A percentile compares a stretch with the other conserved stretches of the same genome.
Evolutionary conservation across 1,140 invertebrate genomes (phyloP).

Genomic region (Pygmarrhopalites habei): DNA sequence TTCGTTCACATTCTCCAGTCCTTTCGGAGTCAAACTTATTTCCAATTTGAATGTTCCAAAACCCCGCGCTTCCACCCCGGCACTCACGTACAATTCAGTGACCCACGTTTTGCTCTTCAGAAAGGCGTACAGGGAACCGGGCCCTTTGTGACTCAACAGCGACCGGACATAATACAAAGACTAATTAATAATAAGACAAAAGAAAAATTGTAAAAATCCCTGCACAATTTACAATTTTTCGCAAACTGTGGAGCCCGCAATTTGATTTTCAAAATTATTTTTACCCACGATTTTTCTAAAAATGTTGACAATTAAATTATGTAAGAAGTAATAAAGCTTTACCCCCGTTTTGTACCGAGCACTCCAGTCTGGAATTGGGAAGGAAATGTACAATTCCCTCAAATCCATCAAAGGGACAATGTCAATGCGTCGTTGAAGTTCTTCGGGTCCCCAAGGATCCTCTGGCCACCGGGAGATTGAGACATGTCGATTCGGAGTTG

Average conservation of each 20-base stretch:
- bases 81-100: slow-evolving; percentile 74
- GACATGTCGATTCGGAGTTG: slow-evolving; percentile 62
- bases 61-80: slow-evolving; percentile 64
- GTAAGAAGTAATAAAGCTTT: too few species aligned
- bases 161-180: slow-evolving; percentile 57
- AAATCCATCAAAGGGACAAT: slow-evolving; percentile 89
- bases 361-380: slow-evolving; percentile 78
- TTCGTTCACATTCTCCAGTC: slow-evolving; percentile 73
- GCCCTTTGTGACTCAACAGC: slow-evolving; percentile 89
- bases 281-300: too few species aligned
- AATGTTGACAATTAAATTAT: too few species aligned
- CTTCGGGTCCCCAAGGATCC: slow-evolving; percentile 67
- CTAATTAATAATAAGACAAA: too few species aligned
- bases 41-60: slow-evolving; percentile 81
- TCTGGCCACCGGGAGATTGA: slow-evolving; percentile 63
- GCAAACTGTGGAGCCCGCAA: too few species aligned
- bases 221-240: too few species aligned
- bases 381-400: slow-evolving; percentile 72
- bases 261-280: too few species aligned
- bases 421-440: slow-evolving; percentile 59
- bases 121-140: slow-evolving; percentile 81
- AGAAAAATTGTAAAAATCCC: too few species aligned
- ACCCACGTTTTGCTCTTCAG: slow-evolving; percentile 83
- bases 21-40: slow-evolving; percentile 86
- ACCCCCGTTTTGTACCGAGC: slow-evolving; percentile 75